Evolutionary conservation across 2,113 vertebrate species (phyloP).

Genomic region (Oreochromis tanganicae): DNA sequence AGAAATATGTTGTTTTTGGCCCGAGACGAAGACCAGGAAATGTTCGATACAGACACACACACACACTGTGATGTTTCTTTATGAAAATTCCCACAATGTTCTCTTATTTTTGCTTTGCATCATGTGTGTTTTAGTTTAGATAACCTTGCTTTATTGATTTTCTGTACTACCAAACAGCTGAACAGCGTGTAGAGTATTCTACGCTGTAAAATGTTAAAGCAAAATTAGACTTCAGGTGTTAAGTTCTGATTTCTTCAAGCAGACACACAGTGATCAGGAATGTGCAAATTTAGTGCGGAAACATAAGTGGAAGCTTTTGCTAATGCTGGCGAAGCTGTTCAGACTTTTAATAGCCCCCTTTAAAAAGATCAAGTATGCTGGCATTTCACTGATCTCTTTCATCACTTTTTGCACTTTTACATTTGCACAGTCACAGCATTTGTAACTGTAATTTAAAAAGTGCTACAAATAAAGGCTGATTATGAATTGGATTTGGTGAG

Average conservation of each 20-base stretch:
- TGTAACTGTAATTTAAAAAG: background rate
- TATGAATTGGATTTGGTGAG: background rate
- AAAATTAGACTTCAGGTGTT: background rate
- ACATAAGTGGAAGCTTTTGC: background rate
- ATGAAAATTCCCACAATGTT: conserved; percentile 23
- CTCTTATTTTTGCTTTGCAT: background rate
- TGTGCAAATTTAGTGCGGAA: background rate
- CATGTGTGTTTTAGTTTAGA: background rate
- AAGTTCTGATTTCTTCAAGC: background rate
- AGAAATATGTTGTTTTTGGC: conserved; percentile 60
- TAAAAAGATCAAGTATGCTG: background rate
- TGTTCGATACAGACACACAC: background rate
- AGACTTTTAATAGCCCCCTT: background rate
- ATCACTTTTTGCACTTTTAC: background rate
- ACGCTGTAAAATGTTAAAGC: background rate
- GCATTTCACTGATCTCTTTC: background rate
- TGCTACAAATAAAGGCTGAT: background rate
- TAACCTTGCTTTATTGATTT: background rate
- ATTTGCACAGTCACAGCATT: background rate
- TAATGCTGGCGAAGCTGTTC: background rate
- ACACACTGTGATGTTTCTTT: background rate
- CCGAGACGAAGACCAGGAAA: conserved; percentile 31
- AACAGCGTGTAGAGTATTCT: background rate
- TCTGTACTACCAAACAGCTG: background rate
- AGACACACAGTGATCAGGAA: background rate